Base-by-base conservation (phyloP, 2,113 vertebrate genomes). In the Sorex fumeus region DNA sequence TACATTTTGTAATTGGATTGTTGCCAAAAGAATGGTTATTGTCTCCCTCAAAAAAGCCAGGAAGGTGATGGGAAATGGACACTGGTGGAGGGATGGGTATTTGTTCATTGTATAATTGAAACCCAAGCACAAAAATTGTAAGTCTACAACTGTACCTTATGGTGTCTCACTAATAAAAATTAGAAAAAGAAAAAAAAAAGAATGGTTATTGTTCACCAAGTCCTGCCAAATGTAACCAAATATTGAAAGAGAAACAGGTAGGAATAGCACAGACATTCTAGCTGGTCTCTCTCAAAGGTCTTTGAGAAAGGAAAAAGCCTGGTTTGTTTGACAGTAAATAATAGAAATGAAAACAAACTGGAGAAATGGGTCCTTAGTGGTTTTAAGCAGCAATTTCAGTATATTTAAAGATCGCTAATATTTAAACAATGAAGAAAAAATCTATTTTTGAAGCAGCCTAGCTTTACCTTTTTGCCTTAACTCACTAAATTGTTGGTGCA, bases 351-450 rank as follows among this genome's bases (percentile, higher is more conserved):
- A 90, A n/a, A 10, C 84, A 93, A 93, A 6, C 0, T 0, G 71
- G 81, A 66, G 25, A 91, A 95, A 8, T 81, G 89, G 7, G 84
- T 21, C 1, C 87, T 76, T 66, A 10, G 30, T 92, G 57, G 45
- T 80, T 88, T 90, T 4, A 95, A 50, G 32, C 77, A 82, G 19
- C 12, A 91, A 60, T 2, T 81, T 53, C 50, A 89, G 2, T 90
- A 0, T 90, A 90, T 91, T 95, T 92, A 1, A 94, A 86, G 79
- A 76, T 86, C 27, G 27, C 27, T 92, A 32, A 60, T 96, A 87
- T 95, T 97, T 92, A 87, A 84, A 84, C 4, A 77, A 25, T 71
- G 19, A 94, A 75, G 34, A 43, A 91, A 50, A 50, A 2, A 15
- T 50, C 25, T 64, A 60, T 87, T 93, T 94, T 96, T 81, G 86